These are phyloP conservation scores for Orthonyx spaldingii DNA, from an alignment of 2,113 vertebrate species.

Conservation along the genomic window DNA sequence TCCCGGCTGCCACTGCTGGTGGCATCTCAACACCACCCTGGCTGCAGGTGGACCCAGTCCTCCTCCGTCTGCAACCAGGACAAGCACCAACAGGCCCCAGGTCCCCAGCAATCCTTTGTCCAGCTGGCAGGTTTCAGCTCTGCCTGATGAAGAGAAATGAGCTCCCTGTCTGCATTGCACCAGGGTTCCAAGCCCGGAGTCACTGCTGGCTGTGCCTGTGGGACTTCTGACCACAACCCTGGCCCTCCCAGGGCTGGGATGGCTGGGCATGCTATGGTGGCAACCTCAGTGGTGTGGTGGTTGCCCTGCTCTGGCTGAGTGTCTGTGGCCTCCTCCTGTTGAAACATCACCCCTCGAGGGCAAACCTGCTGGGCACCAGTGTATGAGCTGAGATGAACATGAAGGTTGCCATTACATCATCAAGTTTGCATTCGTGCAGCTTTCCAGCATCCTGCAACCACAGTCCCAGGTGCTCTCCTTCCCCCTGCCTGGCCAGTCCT, in stretches of 20 bases:
- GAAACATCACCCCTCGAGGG: background rate
- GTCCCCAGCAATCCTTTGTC: background rate
- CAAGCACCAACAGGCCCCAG: background rate
- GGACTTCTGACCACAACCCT: background rate
- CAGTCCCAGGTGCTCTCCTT: background rate
- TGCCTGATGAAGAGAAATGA: background rate
- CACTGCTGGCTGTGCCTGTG: background rate
- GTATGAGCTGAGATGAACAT: background rate
- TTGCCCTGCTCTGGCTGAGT: background rate
- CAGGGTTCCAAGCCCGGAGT: background rate
- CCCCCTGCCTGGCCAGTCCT: background rate
- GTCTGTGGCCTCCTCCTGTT: background rate
- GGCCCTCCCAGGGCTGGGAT: background rate
- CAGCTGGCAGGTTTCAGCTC: background rate
- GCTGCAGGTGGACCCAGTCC: background rate
- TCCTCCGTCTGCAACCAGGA: background rate
- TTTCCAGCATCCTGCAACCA: background rate
- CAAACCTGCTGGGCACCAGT: background rate
- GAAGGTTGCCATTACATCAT: background rate
- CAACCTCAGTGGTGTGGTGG: rapidly evolving
- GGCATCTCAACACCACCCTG: background rate
- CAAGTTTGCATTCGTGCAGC: background rate
- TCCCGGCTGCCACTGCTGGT: background rate
- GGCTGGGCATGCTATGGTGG: background rate
- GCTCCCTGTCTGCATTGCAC: background rate